phyloP scores from a whole-genome alignment of 2,888 invertebrate species.

The Siphlonurus alternatus region DNA sequence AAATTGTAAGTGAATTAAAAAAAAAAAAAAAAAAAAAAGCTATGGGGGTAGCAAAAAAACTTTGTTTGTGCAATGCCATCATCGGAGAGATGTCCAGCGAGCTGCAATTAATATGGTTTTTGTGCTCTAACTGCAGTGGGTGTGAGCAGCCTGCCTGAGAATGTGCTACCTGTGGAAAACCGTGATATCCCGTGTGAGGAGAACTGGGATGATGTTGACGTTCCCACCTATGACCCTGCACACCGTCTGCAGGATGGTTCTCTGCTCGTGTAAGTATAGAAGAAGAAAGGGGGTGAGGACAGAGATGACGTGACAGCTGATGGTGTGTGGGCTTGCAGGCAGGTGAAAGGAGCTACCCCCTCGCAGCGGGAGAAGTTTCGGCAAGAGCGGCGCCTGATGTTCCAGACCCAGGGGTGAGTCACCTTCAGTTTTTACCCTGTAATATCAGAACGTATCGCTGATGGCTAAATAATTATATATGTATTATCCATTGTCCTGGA shows the following conservation, averaged over 20 bases:
- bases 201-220: conserved; percentile 7
- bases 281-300: too few species aligned
- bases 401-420: too few species aligned
- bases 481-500: too few species aligned
- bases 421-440: too few species aligned
- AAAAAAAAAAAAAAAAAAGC: too few species aligned
- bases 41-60: too few species aligned
- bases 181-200: conserved; percentile 5
- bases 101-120: background rate
- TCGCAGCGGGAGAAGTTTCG: background rate
- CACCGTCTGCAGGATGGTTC: background rate
- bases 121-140: background rate
- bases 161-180: conserved; percentile 1
- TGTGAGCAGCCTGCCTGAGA: background rate
- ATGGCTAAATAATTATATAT: too few species aligned
- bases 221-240: conserved; percentile 4
- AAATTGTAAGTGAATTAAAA: too few species aligned
- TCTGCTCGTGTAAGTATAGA: background rate
- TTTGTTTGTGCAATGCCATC: too few species aligned
- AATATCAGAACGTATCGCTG: too few species aligned
- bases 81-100: background rate
- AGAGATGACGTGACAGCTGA: too few species aligned
- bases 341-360: background rate
- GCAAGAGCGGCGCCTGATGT: background rate
- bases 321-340: too few species aligned